Percentiles rank a stretch among this genome's conserved stretches.
Conservation (phyloP, 2,888 invertebrate genomes). For the Apamea monoglypha region DNA sequence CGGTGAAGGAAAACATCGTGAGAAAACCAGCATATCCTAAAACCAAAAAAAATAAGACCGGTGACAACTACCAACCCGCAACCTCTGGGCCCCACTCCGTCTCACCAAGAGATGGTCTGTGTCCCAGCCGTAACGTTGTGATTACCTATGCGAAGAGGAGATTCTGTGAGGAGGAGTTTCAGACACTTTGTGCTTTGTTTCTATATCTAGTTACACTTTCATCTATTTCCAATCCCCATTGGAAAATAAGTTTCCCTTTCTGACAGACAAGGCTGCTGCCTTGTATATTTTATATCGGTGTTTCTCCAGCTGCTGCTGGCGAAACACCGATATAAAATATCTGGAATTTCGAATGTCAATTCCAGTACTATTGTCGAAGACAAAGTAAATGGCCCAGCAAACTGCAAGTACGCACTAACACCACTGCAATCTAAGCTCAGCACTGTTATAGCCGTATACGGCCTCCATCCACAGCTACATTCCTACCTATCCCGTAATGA, state of each 20-base stretch:
- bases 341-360: slow-evolving; percentile 2
- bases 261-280: not conserved
- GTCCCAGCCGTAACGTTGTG: too few species aligned
- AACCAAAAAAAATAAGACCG: too few species aligned
- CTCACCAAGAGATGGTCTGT: too few species aligned
- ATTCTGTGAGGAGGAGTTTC: not conserved
- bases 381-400: slow-evolving; percentile 46
- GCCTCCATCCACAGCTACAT: slow-evolving; percentile 11
- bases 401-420: slow-evolving; percentile 23
- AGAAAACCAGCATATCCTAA: too few species aligned
- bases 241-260: not conserved
- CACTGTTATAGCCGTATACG: slow-evolving; percentile 28
- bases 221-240: not conserved
- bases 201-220: not conserved
- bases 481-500: slow-evolving; percentile 31
- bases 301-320: not conserved
- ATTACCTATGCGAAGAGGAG: too few species aligned
- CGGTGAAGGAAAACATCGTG: too few species aligned
- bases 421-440: slow-evolving; percentile 37
- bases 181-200: not conserved
- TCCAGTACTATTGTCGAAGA: slow-evolving; percentile 8
- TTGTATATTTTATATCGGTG: too few species aligned
- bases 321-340: not conserved
- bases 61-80: too few species aligned
- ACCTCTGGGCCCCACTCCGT: too few species aligned